phyloP scores from a whole-genome alignment of 2,888 invertebrate genomes.

The Melinaea marsaeus region DNA sequence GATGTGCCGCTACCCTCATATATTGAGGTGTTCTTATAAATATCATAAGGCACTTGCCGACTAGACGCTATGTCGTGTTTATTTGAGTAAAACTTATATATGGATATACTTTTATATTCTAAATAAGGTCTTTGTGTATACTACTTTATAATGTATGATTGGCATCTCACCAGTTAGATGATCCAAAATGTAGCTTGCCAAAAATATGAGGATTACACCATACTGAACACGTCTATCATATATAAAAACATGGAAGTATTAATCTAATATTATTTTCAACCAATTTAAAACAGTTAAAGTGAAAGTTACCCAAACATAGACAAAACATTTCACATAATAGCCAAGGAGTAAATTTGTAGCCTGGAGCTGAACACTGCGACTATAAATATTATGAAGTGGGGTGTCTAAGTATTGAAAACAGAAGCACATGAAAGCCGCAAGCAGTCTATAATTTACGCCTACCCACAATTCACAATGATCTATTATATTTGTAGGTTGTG shows the following conservation, averaged over 20 bases:
- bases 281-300: too few species aligned
- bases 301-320: not conserved
- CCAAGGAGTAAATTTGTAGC: not conserved
- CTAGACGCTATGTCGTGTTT: not conserved
- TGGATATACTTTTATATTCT: too few species aligned
- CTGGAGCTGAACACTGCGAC: slow-evolving; percentile 2
- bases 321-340: not conserved
- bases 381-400: slow-evolving; percentile 19
- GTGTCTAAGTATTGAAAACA: slow-evolving; percentile 20
- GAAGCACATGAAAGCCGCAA: slow-evolving; percentile 28
- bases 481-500: slow-evolving; percentile 22
- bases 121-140: too few species aligned
- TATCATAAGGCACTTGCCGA: slow-evolving; percentile 4
- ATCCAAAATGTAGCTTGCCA: too few species aligned
- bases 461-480: slow-evolving; percentile 21
- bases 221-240: too few species aligned
- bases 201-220: too few species aligned
- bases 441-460: slow-evolving; percentile 26
- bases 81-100: too few species aligned
- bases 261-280: too few species aligned
- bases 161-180: too few species aligned
- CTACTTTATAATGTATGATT: too few species aligned
- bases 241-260: too few species aligned
- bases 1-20: slow-evolving; percentile 20
- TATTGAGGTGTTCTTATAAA: slow-evolving; percentile 18